phyloP scores from a whole-genome alignment of 2,797 vertebrate species.

The Hippopotamyrus pictus region DNA sequence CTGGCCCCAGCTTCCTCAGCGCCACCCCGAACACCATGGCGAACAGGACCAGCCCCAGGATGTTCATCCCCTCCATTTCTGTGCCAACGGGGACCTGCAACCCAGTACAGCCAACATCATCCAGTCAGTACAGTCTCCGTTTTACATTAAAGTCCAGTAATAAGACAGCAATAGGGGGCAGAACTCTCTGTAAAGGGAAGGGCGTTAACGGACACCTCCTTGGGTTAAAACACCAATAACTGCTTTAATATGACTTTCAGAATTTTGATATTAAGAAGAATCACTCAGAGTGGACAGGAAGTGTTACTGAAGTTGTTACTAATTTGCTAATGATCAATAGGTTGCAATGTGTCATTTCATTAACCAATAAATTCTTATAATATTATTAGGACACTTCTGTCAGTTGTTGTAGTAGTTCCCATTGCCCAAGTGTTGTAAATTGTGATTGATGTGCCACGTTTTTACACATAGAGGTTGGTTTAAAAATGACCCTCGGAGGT shows the following conservation, averaged over 20 bases:
- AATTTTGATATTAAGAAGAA: background rate
- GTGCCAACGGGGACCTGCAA: slow-evolving; percentile 75
- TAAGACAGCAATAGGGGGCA: background rate
- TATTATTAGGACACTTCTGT: background rate
- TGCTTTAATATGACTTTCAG: background rate
- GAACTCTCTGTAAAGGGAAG: background rate
- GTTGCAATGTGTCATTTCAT: background rate
- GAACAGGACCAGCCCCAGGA: slow-evolving; percentile 89
- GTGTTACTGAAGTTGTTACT: background rate
- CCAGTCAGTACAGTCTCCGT: background rate
- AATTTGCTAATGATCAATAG: background rate
- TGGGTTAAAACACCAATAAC: background rate
- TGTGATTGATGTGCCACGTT: background rate
- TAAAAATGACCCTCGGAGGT: background rate
- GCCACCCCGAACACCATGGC: slow-evolving; percentile 92
- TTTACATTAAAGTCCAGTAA: background rate
- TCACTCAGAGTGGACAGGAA: background rate
- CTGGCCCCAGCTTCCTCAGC: slow-evolving; percentile 80
- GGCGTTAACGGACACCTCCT: background rate
- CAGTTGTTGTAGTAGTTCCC: background rate
- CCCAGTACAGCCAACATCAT: background rate
- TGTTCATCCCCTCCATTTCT: slow-evolving; percentile 92
- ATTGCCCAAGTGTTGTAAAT: background rate
- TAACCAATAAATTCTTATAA: background rate
- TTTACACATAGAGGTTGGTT: background rate